A percentile compares a stretch with the other conserved stretches of the same genome.
These are phyloP conservation scores for Perdita meconis DNA, from an alignment of 2,888 invertebrate genomes.

Conservation along the genomic window DNA sequence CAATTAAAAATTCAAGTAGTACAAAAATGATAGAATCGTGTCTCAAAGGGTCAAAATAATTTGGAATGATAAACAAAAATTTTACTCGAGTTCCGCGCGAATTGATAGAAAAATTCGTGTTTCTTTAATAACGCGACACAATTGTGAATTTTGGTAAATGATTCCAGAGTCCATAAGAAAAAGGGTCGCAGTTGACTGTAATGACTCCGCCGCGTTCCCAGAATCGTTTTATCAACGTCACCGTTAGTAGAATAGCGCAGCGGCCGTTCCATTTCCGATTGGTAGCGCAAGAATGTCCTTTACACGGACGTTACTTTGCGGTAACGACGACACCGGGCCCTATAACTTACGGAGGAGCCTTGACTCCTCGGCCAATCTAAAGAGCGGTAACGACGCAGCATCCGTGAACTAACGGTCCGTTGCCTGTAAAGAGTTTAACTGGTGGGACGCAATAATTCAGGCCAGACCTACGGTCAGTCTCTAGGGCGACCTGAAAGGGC, in stretches of 20 bases:
- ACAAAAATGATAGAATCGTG: too few species aligned
- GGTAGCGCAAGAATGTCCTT: conserved; percentile 45
- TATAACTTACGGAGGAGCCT: conserved; percentile 61
- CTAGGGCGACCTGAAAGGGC: conserved; percentile 63
- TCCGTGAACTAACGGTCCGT: conserved; percentile 62
- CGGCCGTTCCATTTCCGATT: conserved; percentile 45
- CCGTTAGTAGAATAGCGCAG: neutral
- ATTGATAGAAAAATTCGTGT: too few species aligned
- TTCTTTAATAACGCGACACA: too few species aligned
- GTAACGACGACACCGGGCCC: conserved; percentile 57
- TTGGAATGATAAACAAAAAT: too few species aligned
- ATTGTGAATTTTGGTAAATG: too few species aligned
- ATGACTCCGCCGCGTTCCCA: neutral
- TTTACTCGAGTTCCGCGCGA: too few species aligned
- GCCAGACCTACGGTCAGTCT: conserved; percentile 68
- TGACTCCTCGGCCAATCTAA: conserved; percentile 55
- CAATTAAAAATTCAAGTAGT: too few species aligned
- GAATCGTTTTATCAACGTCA: neutral
- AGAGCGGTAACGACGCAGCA: conserved; percentile 61
- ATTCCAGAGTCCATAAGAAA: too few species aligned
- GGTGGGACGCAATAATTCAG: conserved; percentile 74
- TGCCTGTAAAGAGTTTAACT: conserved; percentile 76
- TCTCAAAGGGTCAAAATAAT: too few species aligned
- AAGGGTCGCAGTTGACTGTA: neutral
- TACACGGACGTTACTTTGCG: conserved; percentile 44